These are phyloP conservation scores for Psettodes erumei DNA, from an alignment of 2,113 vertebrate genomes.

Conservation along the genomic window DNA sequence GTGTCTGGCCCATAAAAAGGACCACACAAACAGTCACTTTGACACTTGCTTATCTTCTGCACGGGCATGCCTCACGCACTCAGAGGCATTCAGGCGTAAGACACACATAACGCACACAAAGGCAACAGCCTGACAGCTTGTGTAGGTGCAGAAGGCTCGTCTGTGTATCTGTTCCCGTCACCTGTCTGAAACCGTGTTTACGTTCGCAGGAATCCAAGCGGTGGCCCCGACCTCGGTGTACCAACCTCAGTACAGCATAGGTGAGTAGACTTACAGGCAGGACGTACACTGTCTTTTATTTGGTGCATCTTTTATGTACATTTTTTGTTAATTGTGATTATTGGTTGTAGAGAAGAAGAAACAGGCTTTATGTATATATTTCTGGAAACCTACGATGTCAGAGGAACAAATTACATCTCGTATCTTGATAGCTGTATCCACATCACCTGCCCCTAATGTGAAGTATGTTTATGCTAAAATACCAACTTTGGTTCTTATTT, in stretches of 20 bases:
- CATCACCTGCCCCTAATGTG: background rate
- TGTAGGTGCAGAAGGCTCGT: conserved; percentile 39
- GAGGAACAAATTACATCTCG: too few relatives aligned
- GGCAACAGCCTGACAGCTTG: conserved; percentile 53
- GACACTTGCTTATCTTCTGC: conserved; percentile 69
- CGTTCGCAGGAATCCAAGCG: conserved; percentile 80
- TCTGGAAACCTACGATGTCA: too few relatives aligned
- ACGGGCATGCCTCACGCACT: conserved; percentile 52
- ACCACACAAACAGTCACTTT: conserved; percentile 64
- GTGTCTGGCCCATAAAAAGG: conserved; percentile 58
- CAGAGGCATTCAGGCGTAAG: conserved; percentile 51
- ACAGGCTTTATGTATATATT: background rate
- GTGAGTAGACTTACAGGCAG: conserved; percentile 52
- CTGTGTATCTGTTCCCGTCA: conserved; percentile 31
- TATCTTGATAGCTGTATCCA: too few relatives aligned
- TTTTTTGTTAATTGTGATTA: too few relatives aligned
- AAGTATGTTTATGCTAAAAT: too few relatives aligned
- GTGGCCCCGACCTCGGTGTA: conserved; percentile 79
- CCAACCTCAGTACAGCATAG: conserved; percentile 84
- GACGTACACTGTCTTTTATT: background rate
- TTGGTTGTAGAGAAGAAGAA: too few relatives aligned
- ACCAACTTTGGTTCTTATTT: too few relatives aligned
- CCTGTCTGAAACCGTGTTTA: conserved; percentile 58
- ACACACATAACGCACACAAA: conserved; percentile 34
- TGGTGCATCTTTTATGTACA: too few relatives aligned